Percentiles rank a stretch among this genome's conserved stretches.
These are phyloP conservation scores for Urocolius indicus DNA, from an alignment of 2,113 vertebrate genomes.

Conservation along the genomic window DNA sequence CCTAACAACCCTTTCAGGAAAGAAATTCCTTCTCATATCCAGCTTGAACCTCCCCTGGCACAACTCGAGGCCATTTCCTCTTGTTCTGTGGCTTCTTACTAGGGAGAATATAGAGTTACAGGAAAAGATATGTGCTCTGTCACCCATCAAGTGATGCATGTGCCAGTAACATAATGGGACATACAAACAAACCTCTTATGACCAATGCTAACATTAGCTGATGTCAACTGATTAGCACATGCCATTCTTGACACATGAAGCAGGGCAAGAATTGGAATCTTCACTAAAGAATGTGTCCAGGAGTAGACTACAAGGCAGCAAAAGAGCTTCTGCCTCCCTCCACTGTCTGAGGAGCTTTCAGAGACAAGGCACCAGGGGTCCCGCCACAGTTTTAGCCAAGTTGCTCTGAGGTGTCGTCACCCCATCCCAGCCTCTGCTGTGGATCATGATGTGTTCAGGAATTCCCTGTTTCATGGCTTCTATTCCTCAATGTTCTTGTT, in stretches of 20 bases:
- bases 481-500: not conserved
- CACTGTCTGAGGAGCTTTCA: not conserved
- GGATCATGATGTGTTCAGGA: not conserved
- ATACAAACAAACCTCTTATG: not conserved
- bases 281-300: not conserved
- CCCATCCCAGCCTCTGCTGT: not conserved
- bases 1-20: no score
- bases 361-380: not conserved
- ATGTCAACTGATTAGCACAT: not conserved
- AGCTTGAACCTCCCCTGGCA: no score
- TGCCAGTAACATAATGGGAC: not conserved
- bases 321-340: not conserved
- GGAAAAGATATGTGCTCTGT: not conserved
- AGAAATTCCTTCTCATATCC: no score
- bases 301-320: not conserved
- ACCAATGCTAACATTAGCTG: rapidly evolving
- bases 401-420: not conserved
- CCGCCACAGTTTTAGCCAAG: not conserved
- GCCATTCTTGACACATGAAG: not conserved
- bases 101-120: not conserved
- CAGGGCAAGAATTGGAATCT: not conserved
- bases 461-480: not conserved
- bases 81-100: no score
- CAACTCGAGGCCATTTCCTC: no score
- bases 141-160: not conserved